A percentile compares a stretch with the other conserved stretches of the same genome.
Conservation (phyloP, 1,140 invertebrate species). For the Phortica variegata region DNA sequence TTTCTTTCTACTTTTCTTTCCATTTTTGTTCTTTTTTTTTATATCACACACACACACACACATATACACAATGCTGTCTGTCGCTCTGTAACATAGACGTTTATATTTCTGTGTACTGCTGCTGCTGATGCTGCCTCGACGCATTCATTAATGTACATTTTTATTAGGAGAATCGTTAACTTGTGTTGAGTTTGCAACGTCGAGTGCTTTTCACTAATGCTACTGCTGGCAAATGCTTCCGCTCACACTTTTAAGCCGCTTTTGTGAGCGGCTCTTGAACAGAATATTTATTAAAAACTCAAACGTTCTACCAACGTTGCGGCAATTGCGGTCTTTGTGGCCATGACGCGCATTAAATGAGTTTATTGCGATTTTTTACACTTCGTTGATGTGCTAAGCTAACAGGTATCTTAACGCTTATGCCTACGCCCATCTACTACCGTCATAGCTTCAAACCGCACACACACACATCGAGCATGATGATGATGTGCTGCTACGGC, state of each 20-base stretch:
- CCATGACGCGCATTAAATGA: slow-evolving; percentile 37
- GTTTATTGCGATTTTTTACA: slow-evolving; percentile 35
- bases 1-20: too few relatives aligned
- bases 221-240: too few relatives aligned
- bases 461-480: slow-evolving; percentile 1
- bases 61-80: not conserved
- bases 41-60: too few relatives aligned
- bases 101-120: not conserved
- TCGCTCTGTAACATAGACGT: slow-evolving; percentile 1
- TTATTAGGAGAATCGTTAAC: slow-evolving; percentile 42
- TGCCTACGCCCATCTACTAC: not conserved
- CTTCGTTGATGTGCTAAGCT: slow-evolving; percentile 20
- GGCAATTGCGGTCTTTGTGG: slow-evolving; percentile 14
- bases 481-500: slow-evolving; percentile 10
- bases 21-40: too few relatives aligned
- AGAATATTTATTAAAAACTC: slow-evolving; percentile 35
- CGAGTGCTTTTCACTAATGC: too few relatives aligned
- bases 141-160: slow-evolving; percentile 47
- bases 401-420: slow-evolving; percentile 12
- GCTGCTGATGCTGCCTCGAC: slow-evolving; percentile 10
- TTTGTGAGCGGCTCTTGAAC: slow-evolving; percentile 5
- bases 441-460: not conserved
- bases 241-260: slow-evolving; percentile 24
- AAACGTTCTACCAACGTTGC: too few relatives aligned
- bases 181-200: slow-evolving; percentile 25